These are phyloP conservation scores for Chymomyza fuscimana DNA, from an alignment of 2,888 invertebrate species.

Conservation along the genomic window DNA sequence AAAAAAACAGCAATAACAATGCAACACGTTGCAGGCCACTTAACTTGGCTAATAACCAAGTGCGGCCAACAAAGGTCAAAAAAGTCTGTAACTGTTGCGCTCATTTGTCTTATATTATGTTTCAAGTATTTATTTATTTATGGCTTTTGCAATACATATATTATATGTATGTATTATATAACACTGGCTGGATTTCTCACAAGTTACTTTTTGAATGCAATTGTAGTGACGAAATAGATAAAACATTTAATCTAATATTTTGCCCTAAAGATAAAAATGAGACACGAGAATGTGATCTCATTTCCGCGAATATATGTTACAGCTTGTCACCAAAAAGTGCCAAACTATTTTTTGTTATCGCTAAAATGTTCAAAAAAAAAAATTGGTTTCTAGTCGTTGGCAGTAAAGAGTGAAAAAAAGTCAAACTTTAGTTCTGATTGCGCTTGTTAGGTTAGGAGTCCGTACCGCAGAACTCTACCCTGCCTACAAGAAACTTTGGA, in stretches of 20 bases:
- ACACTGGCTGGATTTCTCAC: neutral
- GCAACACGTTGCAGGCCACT: conserved; percentile 25
- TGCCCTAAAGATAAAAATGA: neutral
- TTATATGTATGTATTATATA: too few species aligned
- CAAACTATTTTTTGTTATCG: too few species aligned
- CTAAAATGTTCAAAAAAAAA: too few species aligned
- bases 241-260: neutral
- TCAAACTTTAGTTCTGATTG: too few species aligned
- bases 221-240: neutral
- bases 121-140: neutral
- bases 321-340: neutral
- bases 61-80: neutral
- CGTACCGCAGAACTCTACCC: too few species aligned
- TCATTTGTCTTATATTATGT: neutral
- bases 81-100: neutral
- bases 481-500: too few species aligned
- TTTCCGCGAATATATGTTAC: neutral
- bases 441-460: too few species aligned
- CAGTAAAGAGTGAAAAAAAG: too few species aligned
- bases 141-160: neutral
- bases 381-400: too few species aligned
- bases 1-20: conserved; percentile 4
- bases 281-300: neutral
- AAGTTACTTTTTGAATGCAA: neutral
- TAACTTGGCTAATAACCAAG: conserved; percentile 22